phyloP scores from a whole-genome alignment of 1,140 invertebrate genomes.

The Tachypleus tridentatus region DNA sequence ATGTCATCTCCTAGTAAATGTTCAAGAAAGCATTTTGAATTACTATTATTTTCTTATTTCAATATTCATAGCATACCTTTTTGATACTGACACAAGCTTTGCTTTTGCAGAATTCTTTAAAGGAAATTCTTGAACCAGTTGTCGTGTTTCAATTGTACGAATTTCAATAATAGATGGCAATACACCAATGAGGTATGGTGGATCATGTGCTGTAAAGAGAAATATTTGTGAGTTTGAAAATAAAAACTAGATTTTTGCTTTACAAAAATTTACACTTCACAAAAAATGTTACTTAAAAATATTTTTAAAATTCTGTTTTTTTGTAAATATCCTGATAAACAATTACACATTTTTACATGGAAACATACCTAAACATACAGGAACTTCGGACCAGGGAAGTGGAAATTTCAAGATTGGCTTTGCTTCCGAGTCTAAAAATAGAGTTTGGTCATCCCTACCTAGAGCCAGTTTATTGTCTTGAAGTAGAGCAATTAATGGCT shows the following conservation, averaged over 20 bases:
- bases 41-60: too few relatives aligned
- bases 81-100: too few relatives aligned
- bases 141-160: conserved; percentile 54
- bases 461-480: conserved; percentile 59
- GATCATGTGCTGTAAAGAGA: conserved; percentile 62
- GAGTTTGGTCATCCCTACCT: conserved; percentile 68
- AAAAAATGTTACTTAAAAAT: conserved; percentile 1
- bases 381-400: conserved; percentile 71
- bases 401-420: conserved; percentile 51
- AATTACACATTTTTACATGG: not conserved
- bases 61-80: too few relatives aligned
- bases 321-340: conserved; percentile 6
- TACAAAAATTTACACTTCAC: conserved; percentile 16
- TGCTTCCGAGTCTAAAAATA: conserved; percentile 62
- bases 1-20: too few relatives aligned
- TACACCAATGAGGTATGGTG: conserved; percentile 76
- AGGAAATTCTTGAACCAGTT: conserved; percentile 53
- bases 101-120: too few relatives aligned
- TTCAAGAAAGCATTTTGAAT: too few relatives aligned
- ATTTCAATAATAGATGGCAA: conserved; percentile 64
- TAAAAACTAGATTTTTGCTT: not conserved
- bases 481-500: conserved; percentile 66
- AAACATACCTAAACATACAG: conserved; percentile 50
- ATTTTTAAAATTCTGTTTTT: not conserved
- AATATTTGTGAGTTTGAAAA: conserved; percentile 4